Conservation (phyloP, 2,888 invertebrate species). For the Meliscaeva auricollis region DNA sequence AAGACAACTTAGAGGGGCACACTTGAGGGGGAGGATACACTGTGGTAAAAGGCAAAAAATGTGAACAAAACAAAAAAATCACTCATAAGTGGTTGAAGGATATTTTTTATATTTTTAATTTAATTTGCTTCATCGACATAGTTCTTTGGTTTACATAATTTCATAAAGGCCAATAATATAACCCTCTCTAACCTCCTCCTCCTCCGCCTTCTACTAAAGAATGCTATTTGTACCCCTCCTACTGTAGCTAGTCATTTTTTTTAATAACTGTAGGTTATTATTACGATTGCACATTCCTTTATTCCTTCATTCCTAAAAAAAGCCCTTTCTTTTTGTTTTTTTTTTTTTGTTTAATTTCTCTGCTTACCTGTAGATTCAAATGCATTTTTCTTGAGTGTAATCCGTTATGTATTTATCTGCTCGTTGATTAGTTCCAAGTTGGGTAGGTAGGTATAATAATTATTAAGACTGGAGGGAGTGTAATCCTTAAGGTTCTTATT, state of each 20-base stretch:
- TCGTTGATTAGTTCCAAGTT: not conserved
- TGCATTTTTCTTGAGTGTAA: conserved; percentile 64
- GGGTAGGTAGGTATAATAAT: not conserved
- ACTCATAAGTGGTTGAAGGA: conserved; percentile 63
- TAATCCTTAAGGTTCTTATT: conserved; percentile 27
- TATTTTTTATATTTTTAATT: conserved; percentile 61
- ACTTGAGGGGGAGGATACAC: not conserved
- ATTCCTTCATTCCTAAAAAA: not conserved
- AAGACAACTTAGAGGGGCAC: not conserved
- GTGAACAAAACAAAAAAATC: conserved; percentile 34
- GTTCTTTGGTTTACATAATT: conserved; percentile 62
- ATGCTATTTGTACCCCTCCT: not conserved
- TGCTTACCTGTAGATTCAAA: conserved; percentile 70
- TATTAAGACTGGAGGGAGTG: conserved; percentile 4
- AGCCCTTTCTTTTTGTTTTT: not conserved
- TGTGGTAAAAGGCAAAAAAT: conserved; percentile 6
- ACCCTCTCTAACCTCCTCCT: not conserved
- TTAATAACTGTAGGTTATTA: conserved; percentile 28
- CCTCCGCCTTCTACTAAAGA: not conserved
- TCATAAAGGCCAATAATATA: conserved; percentile 11
- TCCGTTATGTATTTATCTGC: conserved; percentile 51
- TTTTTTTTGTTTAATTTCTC: too few relatives aligned
- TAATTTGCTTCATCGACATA: conserved; percentile 56
- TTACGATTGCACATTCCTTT: conserved; percentile 31
- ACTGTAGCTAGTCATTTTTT: not conserved